These are phyloP conservation scores for Solea senegalensis DNA, from an alignment of 2,113 vertebrate genomes.

Conservation along the genomic window DNA sequence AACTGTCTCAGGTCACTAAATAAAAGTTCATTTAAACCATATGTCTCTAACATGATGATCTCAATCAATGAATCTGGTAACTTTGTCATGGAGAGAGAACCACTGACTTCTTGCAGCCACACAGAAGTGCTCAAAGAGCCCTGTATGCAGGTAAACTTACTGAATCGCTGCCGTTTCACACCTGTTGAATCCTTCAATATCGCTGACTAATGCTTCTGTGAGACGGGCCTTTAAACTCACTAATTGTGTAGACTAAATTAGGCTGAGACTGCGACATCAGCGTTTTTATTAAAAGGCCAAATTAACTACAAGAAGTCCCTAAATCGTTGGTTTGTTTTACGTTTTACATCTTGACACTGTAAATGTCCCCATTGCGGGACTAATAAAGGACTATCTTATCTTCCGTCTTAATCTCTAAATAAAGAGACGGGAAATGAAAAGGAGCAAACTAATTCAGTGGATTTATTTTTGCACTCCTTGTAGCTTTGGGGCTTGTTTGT, in stretches of 20 bases:
- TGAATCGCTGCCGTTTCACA: slow-evolving; percentile 5
- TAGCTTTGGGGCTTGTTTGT: not conserved
- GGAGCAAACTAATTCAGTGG: not conserved
- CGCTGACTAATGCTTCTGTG: slow-evolving; percentile 37
- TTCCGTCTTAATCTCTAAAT: not conserved
- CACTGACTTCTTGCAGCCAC: no score
- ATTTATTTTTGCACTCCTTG: not conserved
- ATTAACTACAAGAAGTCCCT: slow-evolving; percentile 1
- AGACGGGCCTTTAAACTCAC: slow-evolving; percentile 12
- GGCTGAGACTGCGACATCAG: slow-evolving; percentile 19
- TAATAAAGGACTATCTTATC: no score
- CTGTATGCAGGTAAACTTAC: not conserved
- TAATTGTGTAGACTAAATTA: slow-evolving; percentile 27
- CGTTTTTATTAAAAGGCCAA: slow-evolving; percentile 14
- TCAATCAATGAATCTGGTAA: no score
- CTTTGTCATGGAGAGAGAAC: no score
- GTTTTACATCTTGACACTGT: no score
- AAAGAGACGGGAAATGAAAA: not conserved
- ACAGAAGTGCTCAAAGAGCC: not conserved
- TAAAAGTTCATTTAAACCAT: no score
- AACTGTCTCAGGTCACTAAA: no score
- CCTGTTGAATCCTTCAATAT: slow-evolving; percentile 25
- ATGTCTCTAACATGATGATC: no score
- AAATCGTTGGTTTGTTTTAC: not conserved
- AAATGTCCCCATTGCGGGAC: no score